A percentile compares a stretch with the other conserved stretches of the same genome.
These are phyloP conservation scores for Diarsia rubi DNA, from an alignment of 2,888 invertebrate species.

Conservation along the genomic window DNA sequence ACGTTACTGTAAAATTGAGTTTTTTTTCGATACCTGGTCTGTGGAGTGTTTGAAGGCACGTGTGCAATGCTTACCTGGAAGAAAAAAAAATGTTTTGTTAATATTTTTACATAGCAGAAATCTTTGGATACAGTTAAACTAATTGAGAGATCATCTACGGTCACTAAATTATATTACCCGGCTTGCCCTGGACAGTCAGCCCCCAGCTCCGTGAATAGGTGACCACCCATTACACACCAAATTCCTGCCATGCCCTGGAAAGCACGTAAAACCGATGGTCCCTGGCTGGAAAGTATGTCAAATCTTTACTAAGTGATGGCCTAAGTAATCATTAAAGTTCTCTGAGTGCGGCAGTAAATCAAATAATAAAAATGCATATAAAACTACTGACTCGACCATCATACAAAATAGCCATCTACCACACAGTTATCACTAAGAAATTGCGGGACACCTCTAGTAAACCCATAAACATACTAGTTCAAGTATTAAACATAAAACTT, in stretches of 20 bases:
- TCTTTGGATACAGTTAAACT: neutral
- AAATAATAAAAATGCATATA: neutral
- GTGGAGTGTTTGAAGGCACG: neutral
- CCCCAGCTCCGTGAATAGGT: neutral
- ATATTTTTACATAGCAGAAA: neutral
- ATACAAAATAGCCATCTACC: neutral
- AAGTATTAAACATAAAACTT: constrained; percentile 51
- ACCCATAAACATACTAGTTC: constrained; percentile 20
- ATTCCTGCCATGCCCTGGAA: neutral
- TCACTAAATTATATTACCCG: neutral
- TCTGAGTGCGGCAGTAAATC: no score
- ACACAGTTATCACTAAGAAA: constrained; percentile 38
- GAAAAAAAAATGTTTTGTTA: constrained; percentile 18
- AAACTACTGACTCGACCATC: neutral
- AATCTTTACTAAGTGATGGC: no score
- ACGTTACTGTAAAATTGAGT: constrained; percentile 16
- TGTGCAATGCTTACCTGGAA: constrained; percentile 56
- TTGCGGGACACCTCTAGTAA: constrained; percentile 28
- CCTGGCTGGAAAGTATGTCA: no score
- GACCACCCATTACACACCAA: neutral
- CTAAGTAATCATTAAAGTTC: no score
- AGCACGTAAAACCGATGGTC: neutral
- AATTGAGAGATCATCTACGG: neutral
- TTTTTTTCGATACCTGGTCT: constrained; percentile 33
- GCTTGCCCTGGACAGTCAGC: neutral